Evolutionary conservation across 2,797 vertebrate species (phyloP), one percentile per base, ranked within the genome.

Genomic region (Tamandua tetradactyla): DNA sequence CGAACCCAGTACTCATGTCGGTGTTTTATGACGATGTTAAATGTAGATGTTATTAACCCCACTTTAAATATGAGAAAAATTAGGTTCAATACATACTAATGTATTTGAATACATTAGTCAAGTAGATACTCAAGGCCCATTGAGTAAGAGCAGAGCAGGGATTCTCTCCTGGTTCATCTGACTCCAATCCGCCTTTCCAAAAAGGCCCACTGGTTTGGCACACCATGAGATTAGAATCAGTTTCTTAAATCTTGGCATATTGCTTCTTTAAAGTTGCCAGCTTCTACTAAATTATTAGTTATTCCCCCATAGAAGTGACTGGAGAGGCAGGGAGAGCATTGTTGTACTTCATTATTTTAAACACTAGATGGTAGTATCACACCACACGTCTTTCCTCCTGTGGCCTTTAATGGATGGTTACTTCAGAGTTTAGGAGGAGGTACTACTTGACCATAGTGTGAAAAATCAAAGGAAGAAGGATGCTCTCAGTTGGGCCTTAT

Each of bases 341-440:
- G n/a, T n/a, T 94, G 93, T 64, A 94, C 27, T 92, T 89, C 12
- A 7, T 35, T 0, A 1, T 7, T 62, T 27, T n/a, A 0, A 32
- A 5, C 97, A 93, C 96, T 92, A 96, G 97, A 44, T 94, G 97
- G 95, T 27, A 75, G 17, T 88, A 13, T 61, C n/a, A 37, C 18
- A 94, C 69, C 88, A 59, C 3, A 0, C 11, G 30, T 47, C 52
- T 94, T 64, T 25, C 10, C 25, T 1, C 20, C 49, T 2, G 4
- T 2, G 2, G 40, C 0, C 5, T 20, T 17, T 27, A 12, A 13
- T 44, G 35, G 11, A 40, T 13, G 2, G 9, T 49, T 44, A 44
- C 42, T 47, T 47, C 40, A n/a, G 44, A 1, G 13, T 44, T 47
- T 14, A 42, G 71, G 30, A 14, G 61, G 27, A 32, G 61, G 13